These are phyloP conservation scores for Mellivora capensis DNA, from an alignment of 2,113 vertebrate species.

Conservation along the genomic window DNA sequence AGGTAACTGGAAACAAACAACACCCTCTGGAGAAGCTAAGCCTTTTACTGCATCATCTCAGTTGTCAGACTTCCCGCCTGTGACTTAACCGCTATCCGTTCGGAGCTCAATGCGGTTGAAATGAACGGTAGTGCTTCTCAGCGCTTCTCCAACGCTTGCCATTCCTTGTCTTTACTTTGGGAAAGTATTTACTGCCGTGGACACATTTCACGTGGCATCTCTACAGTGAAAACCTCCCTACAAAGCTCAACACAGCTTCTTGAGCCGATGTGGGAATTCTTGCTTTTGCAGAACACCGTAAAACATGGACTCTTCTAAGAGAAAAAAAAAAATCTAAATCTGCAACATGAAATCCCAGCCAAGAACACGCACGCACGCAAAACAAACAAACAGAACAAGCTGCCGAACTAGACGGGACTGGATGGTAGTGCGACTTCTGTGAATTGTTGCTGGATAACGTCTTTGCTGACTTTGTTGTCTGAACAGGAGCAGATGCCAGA, in stretches of 20 bases:
- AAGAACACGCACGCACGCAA: conserved; percentile 30
- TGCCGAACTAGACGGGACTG: conserved; percentile 2
- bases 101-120: background rate
- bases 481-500: conserved; percentile 37
- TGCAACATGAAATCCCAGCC: conserved; percentile 45
- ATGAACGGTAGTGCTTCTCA: background rate
- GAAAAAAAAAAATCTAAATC: conserved; percentile 40
- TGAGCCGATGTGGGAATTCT: conserved; percentile 9
- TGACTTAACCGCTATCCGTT: background rate
- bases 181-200: background rate
- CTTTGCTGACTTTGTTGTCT: conserved; percentile 30
- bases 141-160: background rate
- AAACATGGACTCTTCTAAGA: conserved; percentile 11
- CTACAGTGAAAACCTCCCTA: background rate
- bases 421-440: conserved; percentile 33
- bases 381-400: conserved; percentile 56
- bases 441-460: background rate
- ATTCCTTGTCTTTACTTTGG: background rate
- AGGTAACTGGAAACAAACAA: background rate
- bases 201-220: background rate
- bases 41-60: background rate
- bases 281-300: background rate
- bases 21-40: background rate
- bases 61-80: background rate
- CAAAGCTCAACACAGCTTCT: background rate